A percentile compares a stretch with the other conserved stretches of the same genome.
Conservation (phyloP, 2,113 vertebrate genomes). For the Rhagologus leucostigma region DNA sequence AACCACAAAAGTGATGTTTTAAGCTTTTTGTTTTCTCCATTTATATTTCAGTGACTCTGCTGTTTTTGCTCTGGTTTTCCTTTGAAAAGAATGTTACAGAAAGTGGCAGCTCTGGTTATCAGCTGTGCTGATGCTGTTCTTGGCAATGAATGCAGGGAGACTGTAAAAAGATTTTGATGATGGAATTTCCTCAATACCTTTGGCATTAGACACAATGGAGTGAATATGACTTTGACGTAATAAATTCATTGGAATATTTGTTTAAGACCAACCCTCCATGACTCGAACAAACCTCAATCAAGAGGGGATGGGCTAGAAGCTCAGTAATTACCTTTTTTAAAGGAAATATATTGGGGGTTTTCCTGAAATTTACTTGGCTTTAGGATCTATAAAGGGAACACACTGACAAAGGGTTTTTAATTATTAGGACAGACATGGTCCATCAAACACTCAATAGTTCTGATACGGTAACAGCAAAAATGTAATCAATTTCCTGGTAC, state of each 20-base stretch:
- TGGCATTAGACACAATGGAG: constrained; percentile 27
- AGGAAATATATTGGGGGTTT: not conserved
- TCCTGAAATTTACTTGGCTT: not conserved
- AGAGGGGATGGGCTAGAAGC: not conserved
- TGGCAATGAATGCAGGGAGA: not conserved
- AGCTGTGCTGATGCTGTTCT: not conserved
- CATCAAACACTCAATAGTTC: not conserved
- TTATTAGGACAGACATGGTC: not conserved
- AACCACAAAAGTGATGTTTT: not conserved
- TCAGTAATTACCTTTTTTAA: not conserved
- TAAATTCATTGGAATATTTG: constrained; percentile 25
- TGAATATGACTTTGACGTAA: constrained; percentile 27
- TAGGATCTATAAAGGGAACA: not conserved
- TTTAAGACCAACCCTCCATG: constrained; percentile 31
- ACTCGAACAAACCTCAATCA: not conserved
- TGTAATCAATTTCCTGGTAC: not conserved
- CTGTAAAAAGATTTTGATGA: not conserved
- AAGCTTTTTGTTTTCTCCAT: not conserved
- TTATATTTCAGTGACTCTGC: not conserved
- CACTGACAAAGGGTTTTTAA: not conserved
- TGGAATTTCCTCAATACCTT: constrained; percentile 59
- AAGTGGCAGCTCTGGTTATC: not conserved
- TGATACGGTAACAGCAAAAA: not conserved
- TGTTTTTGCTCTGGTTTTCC: not conserved
- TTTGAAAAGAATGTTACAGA: not conserved